phyloP scores from a whole-genome alignment of 2,113 vertebrate genomes.

The Bothrops jararaca region DNA sequence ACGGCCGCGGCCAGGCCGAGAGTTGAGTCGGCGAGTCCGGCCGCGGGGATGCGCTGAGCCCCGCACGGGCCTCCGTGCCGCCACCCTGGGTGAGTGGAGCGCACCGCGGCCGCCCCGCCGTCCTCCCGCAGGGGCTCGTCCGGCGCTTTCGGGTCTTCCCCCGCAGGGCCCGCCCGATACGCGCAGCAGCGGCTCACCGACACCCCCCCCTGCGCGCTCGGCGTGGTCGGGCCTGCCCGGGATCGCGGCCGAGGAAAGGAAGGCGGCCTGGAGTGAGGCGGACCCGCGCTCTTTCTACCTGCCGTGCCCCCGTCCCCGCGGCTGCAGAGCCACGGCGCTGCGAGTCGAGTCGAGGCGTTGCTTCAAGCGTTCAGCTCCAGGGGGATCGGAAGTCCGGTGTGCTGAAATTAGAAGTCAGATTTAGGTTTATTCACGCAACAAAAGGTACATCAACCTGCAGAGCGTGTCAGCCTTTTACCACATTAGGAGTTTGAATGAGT shows the following conservation, averaged over 20 bases:
- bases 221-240: too few species aligned
- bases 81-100: conserved; percentile 59
- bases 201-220: too few species aligned
- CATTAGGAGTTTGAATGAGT: background rate
- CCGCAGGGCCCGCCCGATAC: background rate
- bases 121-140: background rate
- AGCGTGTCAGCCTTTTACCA: background rate
- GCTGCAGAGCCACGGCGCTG: background rate
- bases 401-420: background rate
- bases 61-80: conserved; percentile 44
- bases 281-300: background rate
- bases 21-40: background rate
- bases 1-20: background rate
- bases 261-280: background rate
- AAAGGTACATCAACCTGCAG: background rate
- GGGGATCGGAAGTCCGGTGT: background rate
- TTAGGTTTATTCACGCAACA: background rate
- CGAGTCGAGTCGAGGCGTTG: background rate
- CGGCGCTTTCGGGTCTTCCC: background rate
- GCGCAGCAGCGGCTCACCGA: too few species aligned
- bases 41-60: background rate
- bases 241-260: background rate
- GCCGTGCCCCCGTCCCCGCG: background rate
- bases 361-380: background rate
- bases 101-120: background rate